These are phyloP conservation scores for Molanna angustata DNA, from an alignment of 2,888 invertebrate species.

Conservation along the genomic window DNA sequence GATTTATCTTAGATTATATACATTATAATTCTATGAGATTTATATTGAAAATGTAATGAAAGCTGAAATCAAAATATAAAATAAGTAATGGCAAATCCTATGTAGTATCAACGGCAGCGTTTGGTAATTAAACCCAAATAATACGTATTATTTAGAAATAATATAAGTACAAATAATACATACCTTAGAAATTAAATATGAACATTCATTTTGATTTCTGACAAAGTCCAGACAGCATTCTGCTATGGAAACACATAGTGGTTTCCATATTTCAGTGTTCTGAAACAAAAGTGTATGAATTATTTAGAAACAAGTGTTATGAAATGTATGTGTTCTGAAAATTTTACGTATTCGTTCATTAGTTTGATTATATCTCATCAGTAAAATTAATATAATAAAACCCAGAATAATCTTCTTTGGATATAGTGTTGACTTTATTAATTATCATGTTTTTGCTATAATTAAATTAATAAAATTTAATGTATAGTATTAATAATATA, in stretches of 20 bases:
- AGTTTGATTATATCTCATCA: not conserved
- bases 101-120: no score
- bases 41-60: no score
- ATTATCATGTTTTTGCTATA: no score
- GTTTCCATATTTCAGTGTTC: conserved; percentile 45
- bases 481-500: no score
- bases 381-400: conserved; percentile 1
- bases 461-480: no score
- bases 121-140: not conserved
- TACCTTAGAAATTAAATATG: conserved; percentile 42
- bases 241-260: conserved; percentile 45
- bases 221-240: conserved; percentile 40
- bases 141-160: not conserved
- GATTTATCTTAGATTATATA: no score
- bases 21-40: no score
- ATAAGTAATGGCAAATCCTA: no score
- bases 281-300: conserved; percentile 35
- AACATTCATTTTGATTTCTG: conserved; percentile 44
- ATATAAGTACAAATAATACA: not conserved
- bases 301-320: not conserved
- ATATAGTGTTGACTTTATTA: no score
- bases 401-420: conserved; percentile 25
- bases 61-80: no score
- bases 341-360: not conserved
- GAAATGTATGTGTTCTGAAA: not conserved